These are phyloP conservation scores for Enteromius anoplus DNA, from an alignment of 2,797 vertebrate genomes.

Conservation along the genomic window DNA sequence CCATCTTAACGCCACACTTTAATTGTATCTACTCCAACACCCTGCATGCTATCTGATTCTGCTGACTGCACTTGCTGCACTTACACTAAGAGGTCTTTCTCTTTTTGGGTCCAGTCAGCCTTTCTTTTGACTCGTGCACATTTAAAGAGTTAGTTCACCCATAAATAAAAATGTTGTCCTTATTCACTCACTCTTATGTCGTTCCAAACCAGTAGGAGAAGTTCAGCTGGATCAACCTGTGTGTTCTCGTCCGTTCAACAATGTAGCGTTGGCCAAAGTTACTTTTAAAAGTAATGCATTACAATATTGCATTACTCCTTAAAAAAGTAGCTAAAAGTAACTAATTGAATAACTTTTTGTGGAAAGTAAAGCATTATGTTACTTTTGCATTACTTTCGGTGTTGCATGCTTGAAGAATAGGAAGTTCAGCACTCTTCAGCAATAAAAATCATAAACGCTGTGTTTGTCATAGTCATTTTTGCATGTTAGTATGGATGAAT, in stretches of 20 bases:
- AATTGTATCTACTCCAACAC: slow-evolving; percentile 79
- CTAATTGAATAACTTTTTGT: neutral
- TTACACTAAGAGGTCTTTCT: slow-evolving; percentile 53
- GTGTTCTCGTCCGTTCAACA: neutral
- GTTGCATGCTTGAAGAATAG: neutral
- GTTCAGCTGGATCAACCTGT: neutral
- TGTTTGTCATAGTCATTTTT: neutral
- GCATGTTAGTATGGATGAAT: neutral
- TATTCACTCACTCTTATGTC: neutral
- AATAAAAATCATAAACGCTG: neutral
- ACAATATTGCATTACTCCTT: neutral
- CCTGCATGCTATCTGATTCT: slow-evolving; percentile 77
- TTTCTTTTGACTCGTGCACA: neutral
- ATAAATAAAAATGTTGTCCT: neutral
- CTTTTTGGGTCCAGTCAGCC: slow-evolving; percentile 13
- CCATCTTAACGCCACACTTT: slow-evolving; percentile 78
- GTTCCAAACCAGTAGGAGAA: neutral
- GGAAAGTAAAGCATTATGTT: neutral
- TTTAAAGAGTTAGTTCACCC: neutral
- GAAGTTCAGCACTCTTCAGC: neutral
- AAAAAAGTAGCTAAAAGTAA: neutral
- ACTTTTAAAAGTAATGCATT: neutral
- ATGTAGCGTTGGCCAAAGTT: neutral
- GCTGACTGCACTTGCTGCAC: slow-evolving; percentile 75
- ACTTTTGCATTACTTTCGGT: neutral